A percentile compares a stretch with the other conserved stretches of the same genome.
Conservation (phyloP, 2,888 invertebrate genomes). For the Metallyticus violacea region DNA sequence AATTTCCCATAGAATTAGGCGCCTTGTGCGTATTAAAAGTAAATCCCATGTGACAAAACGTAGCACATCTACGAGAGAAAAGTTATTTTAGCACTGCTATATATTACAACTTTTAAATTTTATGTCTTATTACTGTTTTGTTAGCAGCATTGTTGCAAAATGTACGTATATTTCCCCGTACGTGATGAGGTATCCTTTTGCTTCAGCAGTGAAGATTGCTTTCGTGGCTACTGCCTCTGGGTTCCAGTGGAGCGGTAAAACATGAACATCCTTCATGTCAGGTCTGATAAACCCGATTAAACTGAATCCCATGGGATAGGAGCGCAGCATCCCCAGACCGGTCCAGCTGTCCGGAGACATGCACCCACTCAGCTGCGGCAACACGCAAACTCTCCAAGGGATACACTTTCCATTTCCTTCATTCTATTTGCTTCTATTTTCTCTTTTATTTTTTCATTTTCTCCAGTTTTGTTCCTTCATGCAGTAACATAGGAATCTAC, state of each 20-base stretch:
- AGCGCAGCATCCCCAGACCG: background rate
- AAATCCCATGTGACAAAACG: no score
- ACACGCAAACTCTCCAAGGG: background rate
- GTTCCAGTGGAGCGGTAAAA: constrained; percentile 1
- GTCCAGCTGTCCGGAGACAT: background rate
- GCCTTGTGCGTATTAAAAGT: no score
- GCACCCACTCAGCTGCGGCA: background rate
- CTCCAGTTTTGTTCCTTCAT: background rate
- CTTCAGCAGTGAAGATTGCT: background rate
- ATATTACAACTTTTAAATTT: no score
- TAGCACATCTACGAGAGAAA: no score
- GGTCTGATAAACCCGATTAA: constrained; percentile 24
- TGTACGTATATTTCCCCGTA: background rate
- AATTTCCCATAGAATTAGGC: no score
- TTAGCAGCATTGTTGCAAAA: no score
- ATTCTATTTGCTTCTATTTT: background rate
- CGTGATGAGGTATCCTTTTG: no score
- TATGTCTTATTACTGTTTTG: no score
- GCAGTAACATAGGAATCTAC: background rate
- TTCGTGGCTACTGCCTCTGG: background rate
- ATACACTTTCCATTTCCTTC: background rate
- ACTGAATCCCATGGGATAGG: constrained; percentile 17
- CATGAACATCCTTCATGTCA: background rate
- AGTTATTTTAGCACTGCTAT: no score
- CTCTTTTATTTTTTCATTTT: background rate